phyloP scores from a whole-genome alignment of 2,113 vertebrate species.

The Alectura lathami region DNA sequence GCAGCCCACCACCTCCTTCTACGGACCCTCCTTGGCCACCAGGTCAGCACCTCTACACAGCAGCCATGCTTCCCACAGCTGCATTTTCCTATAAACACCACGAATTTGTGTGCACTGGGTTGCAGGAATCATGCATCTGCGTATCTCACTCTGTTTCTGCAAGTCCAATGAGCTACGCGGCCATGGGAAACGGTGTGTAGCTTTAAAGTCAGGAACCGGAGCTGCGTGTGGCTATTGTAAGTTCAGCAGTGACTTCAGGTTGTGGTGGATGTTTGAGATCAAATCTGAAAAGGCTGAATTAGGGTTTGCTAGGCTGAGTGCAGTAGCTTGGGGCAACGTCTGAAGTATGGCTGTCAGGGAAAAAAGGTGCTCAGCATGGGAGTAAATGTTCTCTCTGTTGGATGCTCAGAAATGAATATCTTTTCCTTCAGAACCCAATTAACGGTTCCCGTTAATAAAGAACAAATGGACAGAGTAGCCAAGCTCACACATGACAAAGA shows the following conservation, averaged over 20 bases:
- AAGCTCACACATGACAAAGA: neutral
- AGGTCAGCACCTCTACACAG: neutral
- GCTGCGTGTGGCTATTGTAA: fast-evolving
- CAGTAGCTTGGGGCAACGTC: neutral
- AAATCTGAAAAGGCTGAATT: neutral
- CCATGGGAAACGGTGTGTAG: neutral
- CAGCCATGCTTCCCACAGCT: neutral
- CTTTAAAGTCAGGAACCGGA: neutral
- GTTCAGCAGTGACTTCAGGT: neutral
- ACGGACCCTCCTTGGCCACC: neutral
- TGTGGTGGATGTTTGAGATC: neutral
- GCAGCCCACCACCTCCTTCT: neutral
- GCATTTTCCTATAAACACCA: neutral
- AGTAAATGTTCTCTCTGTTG: slow-evolving; percentile 42
- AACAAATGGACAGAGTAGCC: neutral
- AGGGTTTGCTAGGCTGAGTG: neutral
- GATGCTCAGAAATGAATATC: neutral
- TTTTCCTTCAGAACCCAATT: slow-evolving; percentile 8
- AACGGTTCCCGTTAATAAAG: slow-evolving; percentile 30
- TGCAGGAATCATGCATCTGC: neutral
- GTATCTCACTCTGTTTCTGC: neutral
- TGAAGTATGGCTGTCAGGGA: neutral
- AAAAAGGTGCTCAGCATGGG: neutral
- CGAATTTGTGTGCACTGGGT: fast-evolving
- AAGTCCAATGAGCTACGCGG: neutral